A percentile compares a stretch with the other conserved stretches of the same genome.
Conservation (phyloP, 2,797 vertebrate species). For the Gallirallus australis region DNA sequence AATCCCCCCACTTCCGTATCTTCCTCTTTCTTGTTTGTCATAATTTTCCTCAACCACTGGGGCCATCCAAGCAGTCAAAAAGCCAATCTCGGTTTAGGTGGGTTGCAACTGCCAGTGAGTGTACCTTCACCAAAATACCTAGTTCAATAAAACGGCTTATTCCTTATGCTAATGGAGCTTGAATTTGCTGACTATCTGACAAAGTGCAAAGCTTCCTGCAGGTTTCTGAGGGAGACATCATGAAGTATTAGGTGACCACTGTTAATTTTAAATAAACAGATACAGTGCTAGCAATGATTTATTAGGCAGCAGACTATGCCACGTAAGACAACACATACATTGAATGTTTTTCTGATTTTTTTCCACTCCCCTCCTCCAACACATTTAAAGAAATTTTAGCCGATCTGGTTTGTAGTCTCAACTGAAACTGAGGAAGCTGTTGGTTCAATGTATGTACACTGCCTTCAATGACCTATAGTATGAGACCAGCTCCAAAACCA, state of each 20-base stretch:
- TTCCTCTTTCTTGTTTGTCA: neutral
- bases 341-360: neutral
- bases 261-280: neutral
- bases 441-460: conserved; percentile 37
- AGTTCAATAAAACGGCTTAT: neutral
- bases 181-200: neutral
- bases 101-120: neutral
- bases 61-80: neutral
- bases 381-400: conserved; percentile 5
- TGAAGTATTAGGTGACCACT: neutral
- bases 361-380: neutral
- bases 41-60: neutral
- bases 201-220: neutral
- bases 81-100: neutral
- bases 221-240: neutral
- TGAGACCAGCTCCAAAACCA: conserved; percentile 4
- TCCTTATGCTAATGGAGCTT: neutral
- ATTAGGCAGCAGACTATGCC: neutral
- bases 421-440: neutral
- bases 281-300: neutral
- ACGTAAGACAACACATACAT: neutral
- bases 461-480: conserved; percentile 69
- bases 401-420: neutral
- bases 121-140: neutral
- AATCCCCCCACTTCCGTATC: neutral